Evolutionary conservation across 2,888 invertebrate species (phyloP).

Genomic region (Protodeltote pygarga): DNA sequence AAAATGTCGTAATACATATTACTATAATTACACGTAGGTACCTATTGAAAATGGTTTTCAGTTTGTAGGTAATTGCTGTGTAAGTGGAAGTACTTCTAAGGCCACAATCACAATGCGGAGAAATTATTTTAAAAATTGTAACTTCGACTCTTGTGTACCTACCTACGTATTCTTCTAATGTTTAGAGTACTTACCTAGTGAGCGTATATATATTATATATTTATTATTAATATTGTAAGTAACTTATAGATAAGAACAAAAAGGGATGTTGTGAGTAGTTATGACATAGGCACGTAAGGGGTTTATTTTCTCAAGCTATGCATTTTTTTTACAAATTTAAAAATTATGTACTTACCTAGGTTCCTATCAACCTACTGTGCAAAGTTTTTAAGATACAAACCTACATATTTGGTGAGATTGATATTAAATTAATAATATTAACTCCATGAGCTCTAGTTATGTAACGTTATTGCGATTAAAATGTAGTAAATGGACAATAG

Average conservation of each 20-base stretch:
- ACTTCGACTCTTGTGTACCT: neutral
- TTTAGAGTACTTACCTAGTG: too few species aligned
- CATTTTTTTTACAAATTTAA: conserved; percentile 11
- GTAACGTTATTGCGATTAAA: conserved; percentile 55
- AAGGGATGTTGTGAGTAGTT: conserved; percentile 40
- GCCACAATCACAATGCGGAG: neutral
- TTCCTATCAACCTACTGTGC: too few species aligned
- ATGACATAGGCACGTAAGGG: conserved; percentile 21
- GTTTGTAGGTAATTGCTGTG: conserved; percentile 9
- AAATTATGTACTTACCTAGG: too few species aligned
- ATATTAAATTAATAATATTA: conserved; percentile 30
- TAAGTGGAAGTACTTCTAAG: too few species aligned
- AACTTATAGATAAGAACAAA: conserved; percentile 25
- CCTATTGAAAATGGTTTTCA: neutral
- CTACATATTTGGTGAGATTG: conserved; percentile 14
- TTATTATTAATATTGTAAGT: too few species aligned
- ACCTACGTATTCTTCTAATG: neutral
- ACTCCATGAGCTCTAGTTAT: conserved; percentile 51
- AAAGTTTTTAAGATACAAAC: conserved; percentile 19
- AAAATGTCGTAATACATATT: conserved; percentile 9
- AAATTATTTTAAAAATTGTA: conserved; percentile 3
- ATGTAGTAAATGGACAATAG: conserved; percentile 61
- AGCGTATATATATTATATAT: conserved; percentile 1
- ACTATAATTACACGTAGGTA: conserved; percentile 3
- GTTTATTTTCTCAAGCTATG: conserved; percentile 22